Conservation (phyloP, 2,888 invertebrate genomes). For the Myathropa florea region DNA sequence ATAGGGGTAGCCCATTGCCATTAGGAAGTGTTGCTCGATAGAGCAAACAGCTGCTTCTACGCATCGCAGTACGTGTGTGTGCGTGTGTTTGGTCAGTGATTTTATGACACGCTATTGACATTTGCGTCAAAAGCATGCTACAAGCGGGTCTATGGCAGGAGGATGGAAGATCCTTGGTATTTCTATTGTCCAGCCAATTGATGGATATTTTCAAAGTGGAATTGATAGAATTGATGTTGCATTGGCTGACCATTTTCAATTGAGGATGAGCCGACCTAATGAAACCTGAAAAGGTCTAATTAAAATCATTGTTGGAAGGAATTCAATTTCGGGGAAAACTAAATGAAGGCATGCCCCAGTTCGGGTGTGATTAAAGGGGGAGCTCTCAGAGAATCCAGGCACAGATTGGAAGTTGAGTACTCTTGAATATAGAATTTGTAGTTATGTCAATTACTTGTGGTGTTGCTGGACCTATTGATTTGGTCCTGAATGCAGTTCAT, state of each 20-base stretch:
- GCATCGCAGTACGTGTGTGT: neutral
- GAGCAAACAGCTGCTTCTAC: conserved; percentile 9
- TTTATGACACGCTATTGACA: conserved; percentile 21
- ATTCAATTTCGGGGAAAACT: neutral
- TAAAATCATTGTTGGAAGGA: conserved; percentile 8
- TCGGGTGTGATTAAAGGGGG: neutral
- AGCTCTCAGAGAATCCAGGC: too few species aligned
- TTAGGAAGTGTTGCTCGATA: conserved; percentile 16
- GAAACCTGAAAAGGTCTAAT: conserved; percentile 29
- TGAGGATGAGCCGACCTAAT: neutral
- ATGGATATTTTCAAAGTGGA: neutral
- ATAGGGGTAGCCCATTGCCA: neutral
- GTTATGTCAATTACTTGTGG: neutral
- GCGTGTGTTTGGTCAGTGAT: neutral
- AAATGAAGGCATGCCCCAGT: neutral
- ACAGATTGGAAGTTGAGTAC: neutral
- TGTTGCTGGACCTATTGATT: neutral
- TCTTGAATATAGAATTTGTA: neutral
- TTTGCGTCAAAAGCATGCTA: conserved; percentile 24
- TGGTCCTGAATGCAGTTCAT: neutral
- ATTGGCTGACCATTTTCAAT: neutral
- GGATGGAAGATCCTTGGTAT: neutral
- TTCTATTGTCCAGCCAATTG: conserved; percentile 27
- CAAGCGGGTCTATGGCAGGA: neutral
- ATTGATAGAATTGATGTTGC: neutral